Evolutionary conservation across 1,140 invertebrate genomes (phyloP).

Genomic region (Drosophila sp.): DNA sequence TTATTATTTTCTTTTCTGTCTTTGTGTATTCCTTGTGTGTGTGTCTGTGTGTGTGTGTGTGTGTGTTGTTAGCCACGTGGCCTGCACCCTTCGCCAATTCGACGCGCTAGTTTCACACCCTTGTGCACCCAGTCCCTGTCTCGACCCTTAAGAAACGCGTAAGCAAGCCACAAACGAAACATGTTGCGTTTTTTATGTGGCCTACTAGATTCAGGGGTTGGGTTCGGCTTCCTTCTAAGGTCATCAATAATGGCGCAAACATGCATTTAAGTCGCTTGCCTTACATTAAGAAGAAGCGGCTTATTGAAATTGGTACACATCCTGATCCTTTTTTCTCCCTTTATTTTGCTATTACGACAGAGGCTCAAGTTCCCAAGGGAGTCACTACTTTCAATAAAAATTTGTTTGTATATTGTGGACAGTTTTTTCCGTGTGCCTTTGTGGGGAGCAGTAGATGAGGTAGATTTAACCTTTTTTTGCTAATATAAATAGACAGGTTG

Average conservation of each 20-base stretch:
- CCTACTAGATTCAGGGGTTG: constrained; percentile 27
- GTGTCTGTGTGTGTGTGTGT: constrained; percentile 17
- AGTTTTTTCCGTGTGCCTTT: constrained; percentile 26
- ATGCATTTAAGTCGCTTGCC: constrained; percentile 64
- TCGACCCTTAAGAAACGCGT: constrained; percentile 21
- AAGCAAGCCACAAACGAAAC: constrained; percentile 56
- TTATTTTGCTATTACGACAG: constrained; percentile 19
- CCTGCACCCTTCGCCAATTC: constrained; percentile 61
- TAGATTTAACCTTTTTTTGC: constrained; percentile 32
- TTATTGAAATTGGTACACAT: constrained; percentile 65
- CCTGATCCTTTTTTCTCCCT: constrained; percentile 36
- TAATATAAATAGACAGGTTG: constrained; percentile 43
- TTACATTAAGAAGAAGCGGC: constrained; percentile 58
- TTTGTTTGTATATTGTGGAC: constrained; percentile 60
- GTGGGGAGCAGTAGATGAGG: constrained; percentile 6
- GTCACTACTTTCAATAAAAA: constrained; percentile 67
- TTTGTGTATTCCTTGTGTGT: constrained; percentile 20
- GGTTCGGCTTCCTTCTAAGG: constrained; percentile 31
- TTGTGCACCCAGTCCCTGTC: constrained; percentile 34
- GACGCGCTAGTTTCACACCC: constrained; percentile 65
- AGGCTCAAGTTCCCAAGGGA: constrained; percentile 40
- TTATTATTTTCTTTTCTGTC: constrained; percentile 54
- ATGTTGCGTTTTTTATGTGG: constrained; percentile 64
- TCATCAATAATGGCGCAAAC: constrained; percentile 67
- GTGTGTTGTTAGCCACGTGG: constrained; percentile 45